These are phyloP conservation scores for Centropyge bicolor DNA, from an alignment of 2,797 vertebrate genomes.

Conservation along the genomic window DNA sequence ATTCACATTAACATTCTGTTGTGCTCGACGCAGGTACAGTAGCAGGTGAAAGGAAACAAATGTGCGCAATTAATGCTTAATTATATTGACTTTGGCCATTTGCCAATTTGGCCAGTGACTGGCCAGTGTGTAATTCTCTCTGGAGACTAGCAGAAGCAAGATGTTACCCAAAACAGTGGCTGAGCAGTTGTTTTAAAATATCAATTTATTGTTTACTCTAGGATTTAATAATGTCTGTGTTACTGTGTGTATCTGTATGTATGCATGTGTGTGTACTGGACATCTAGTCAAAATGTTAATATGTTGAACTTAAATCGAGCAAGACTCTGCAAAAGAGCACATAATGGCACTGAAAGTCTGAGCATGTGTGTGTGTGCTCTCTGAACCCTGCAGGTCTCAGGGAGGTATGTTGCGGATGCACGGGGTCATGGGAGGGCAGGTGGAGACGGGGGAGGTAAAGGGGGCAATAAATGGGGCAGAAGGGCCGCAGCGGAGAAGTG, in stretches of 20 bases:
- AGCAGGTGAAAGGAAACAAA: conserved; percentile 47
- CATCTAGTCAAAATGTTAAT: conserved; percentile 45
- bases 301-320: conserved; percentile 13
- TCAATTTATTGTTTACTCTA: conserved; percentile 48
- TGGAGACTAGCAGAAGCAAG: conserved; percentile 28
- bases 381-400: neutral
- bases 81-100: conserved; percentile 29
- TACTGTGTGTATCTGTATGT: conserved; percentile 29
- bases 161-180: conserved; percentile 45
- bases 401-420: conserved; percentile 7
- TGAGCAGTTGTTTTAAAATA: conserved; percentile 53
- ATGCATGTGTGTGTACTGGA: conserved; percentile 21
- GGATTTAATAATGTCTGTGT: conserved; percentile 62
- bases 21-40: neutral
- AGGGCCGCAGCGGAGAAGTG: conserved; percentile 24
- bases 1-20: conserved; percentile 2
- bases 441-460: conserved; percentile 15
- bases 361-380: conserved; percentile 5
- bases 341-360: neutral
- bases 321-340: conserved; percentile 9
- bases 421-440: conserved; percentile 29
- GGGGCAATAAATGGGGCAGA: conserved; percentile 53
- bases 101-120: conserved; percentile 23
- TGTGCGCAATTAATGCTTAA: conserved; percentile 25
- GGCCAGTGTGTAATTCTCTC: conserved; percentile 26